These are phyloP conservation scores for Guaruba guarouba DNA, from an alignment of 2,113 vertebrate species.

Conservation along the genomic window DNA sequence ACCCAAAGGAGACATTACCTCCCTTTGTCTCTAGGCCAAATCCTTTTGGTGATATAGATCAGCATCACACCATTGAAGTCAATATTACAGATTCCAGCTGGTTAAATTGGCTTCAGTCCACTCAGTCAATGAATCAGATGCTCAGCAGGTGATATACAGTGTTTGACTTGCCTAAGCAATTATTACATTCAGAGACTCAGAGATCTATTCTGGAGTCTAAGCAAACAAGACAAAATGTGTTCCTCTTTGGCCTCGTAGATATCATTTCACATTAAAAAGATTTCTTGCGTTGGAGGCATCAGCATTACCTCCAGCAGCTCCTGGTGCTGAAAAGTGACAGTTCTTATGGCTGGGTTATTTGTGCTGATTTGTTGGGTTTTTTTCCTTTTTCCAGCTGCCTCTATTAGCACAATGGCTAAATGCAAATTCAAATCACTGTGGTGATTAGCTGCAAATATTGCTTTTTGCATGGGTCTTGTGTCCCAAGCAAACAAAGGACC, in stretches of 20 bases:
- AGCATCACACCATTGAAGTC: not conserved
- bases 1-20: not conserved
- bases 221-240: conserved; percentile 39
- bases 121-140: conserved; percentile 40
- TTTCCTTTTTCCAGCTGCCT: conserved; percentile 54
- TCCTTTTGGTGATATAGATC: not conserved
- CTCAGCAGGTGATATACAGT: conserved; percentile 42
- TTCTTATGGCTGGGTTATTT: conserved; percentile 54
- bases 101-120: conserved; percentile 49
- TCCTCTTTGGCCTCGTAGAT: not conserved
- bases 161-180: conserved; percentile 47
- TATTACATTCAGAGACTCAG: not conserved
- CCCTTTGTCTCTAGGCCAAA: conserved; percentile 28
- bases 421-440: conserved; percentile 56
- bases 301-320: conserved; percentile 21
- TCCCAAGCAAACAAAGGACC: not conserved
- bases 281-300: not conserved
- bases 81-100: conserved; percentile 42
- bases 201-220: not conserved
- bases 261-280: not conserved
- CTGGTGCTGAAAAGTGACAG: conserved; percentile 20
- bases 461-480: conserved; percentile 40
- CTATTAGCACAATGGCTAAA: conserved; percentile 59
- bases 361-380: not conserved
- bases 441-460: conserved; percentile 62